A percentile compares a stretch with the other conserved stretches of the same genome.
Evolutionary conservation across 2,113 vertebrate species (phyloP).

Genomic region (Atractosteus spatula): DNA sequence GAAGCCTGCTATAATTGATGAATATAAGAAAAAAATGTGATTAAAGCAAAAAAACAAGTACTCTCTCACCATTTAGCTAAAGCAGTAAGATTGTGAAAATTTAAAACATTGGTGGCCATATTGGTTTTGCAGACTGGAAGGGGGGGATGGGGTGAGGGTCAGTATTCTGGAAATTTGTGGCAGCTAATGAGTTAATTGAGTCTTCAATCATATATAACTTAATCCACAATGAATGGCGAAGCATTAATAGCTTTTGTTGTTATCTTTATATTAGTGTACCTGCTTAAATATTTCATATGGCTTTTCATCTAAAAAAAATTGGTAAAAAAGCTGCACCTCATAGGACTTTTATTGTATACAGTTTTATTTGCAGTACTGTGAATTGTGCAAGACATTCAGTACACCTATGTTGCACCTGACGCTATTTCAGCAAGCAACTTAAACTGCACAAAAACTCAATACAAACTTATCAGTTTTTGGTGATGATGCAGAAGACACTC

Average conservation of each 20-base stretch:
- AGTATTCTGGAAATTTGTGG: too few species aligned
- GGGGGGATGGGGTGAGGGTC: too few species aligned
- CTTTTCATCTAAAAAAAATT: not conserved
- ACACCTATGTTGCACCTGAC: not conserved
- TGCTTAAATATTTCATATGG: not conserved
- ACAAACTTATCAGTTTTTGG: too few species aligned
- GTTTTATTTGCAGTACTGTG: not conserved
- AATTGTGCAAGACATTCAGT: not conserved
- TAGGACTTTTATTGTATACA: not conserved
- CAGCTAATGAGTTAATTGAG: too few species aligned
- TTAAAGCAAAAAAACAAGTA: too few species aligned
- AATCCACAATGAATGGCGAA: not conserved
- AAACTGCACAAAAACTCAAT: too few species aligned
- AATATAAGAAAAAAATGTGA: too few species aligned
- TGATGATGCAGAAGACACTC: too few species aligned
- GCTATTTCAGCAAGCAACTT: not conserved
- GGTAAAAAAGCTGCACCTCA: not conserved
- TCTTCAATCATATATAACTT: not conserved
- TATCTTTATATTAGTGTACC: not conserved
- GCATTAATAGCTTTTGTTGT: not conserved
- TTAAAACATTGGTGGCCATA: too few species aligned
- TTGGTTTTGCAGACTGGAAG: too few species aligned
- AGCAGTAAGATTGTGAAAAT: not conserved
- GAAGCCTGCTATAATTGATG: too few species aligned
- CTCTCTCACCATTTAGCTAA: too few species aligned